Evolutionary conservation across 2,888 invertebrate genomes (phyloP), one percentile per base, ranked within the genome.

Genomic region (Melanostoma scalare): DNA sequence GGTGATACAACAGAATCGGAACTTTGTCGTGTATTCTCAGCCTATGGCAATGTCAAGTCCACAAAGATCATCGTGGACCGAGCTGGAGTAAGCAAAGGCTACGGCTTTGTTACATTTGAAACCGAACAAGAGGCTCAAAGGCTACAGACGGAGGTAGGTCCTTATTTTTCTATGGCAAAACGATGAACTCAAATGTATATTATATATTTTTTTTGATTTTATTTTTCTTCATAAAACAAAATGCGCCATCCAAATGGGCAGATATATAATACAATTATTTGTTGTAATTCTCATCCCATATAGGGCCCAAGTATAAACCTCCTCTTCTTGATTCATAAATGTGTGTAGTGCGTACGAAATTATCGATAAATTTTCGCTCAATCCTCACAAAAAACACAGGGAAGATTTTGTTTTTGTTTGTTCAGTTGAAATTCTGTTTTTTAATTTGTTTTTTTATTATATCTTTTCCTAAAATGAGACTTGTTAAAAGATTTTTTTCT

Each of bases 61-160:
- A 97, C 97, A 65, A 97, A 99, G 92, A 98, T 99, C 86, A 98
- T 99, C 86, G 96, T 96, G 87, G 98, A 98, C 91, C 93, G 98
- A 87, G 98, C 97, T 85, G 98, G 98, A 3, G 97, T 98, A 30
- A 98, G 98, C 85, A 98, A 98, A 92, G 91, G 91, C 52, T 91
- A 91, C 63, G 96, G 96, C 58, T 96, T 96, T 91, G 95, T 96
- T 46, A 96, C 96, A 58, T 97, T 96, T 90, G 96, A 96, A 92
- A 96, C 94, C 65, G 96, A 96, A 91, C 96, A 96, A 88, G 96
- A 97, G 91, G 97, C 96, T 20, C 94, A 94, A 88, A 92, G 94
- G 88, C 93, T 95, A 87, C 94, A 95, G 87, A 93, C 93, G 87
- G 95, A 95, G 92, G 95, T 94, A 90, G 91, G 92, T 91, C 85